These are phyloP conservation scores for Sarotherodon lohbergeri DNA, from an alignment of 2,113 vertebrate genomes.

Conservation along the genomic window DNA sequence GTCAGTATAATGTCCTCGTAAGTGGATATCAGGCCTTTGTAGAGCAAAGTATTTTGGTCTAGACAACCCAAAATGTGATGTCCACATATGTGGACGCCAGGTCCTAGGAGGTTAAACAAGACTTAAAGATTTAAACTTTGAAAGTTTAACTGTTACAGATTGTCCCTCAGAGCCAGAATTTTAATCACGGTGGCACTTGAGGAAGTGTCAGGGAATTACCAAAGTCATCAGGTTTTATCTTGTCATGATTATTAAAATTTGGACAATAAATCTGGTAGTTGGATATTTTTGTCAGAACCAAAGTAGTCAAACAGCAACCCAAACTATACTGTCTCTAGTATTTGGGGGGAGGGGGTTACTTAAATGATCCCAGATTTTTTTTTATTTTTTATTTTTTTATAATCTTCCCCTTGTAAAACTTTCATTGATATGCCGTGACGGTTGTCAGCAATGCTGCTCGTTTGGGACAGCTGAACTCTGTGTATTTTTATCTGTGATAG, in stretches of 20 bases:
- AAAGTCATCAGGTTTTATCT: background rate
- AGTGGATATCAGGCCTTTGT: background rate
- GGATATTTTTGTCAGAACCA: background rate
- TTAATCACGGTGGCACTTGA: background rate
- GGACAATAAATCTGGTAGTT: background rate
- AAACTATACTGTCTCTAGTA: background rate
- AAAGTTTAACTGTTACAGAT: background rate
- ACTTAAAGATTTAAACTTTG: background rate
- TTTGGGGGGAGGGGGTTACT: background rate
- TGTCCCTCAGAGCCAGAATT: background rate
- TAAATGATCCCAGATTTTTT: background rate
- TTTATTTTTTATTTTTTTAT: background rate
- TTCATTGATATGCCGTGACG: constrained; percentile 6
- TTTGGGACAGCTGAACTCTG: constrained; percentile 37
- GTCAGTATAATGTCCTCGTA: background rate
- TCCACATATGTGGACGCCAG: background rate
- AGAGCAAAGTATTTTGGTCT: background rate
- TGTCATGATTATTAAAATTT: background rate
- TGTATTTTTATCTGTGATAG: constrained; percentile 15
- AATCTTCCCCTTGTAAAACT: background rate
- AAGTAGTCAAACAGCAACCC: background rate
- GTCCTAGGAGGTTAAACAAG: background rate
- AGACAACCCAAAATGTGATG: background rate
- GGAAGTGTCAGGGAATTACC: background rate
- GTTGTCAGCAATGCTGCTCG: constrained; percentile 17